Percentiles rank a stretch among this genome's conserved stretches.
Conservation (phyloP, 2,797 vertebrate genomes). For the Sardinella longiceps region DNA sequence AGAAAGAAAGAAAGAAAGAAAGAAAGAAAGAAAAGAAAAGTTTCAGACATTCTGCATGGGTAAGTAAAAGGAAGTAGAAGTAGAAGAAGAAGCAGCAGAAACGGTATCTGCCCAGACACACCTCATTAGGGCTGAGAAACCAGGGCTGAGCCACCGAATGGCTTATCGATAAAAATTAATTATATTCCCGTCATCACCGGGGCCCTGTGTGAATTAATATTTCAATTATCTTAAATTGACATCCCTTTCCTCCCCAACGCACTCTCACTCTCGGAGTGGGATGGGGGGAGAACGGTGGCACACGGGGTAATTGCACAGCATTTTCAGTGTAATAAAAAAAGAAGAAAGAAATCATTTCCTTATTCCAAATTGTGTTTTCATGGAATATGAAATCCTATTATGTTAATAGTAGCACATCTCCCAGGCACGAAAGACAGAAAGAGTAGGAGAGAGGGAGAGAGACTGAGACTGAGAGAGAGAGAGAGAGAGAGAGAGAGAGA, state of each 20-base stretch:
- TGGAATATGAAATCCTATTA: constrained; percentile 68
- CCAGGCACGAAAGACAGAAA: constrained; percentile 47
- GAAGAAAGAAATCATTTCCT: constrained; percentile 2
- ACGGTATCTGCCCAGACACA: not conserved
- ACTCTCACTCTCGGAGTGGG: constrained; percentile 48
- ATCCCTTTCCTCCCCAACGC: constrained; percentile 57
- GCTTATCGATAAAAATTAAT: constrained; percentile 69
- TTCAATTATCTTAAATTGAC: constrained; percentile 68
- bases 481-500: constrained; percentile 1
- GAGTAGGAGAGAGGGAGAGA: not conserved
- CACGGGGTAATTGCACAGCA: not conserved
- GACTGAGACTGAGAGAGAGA: not conserved
- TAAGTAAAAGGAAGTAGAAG: not conserved
- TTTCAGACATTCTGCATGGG: not conserved
- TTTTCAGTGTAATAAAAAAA: constrained; percentile 29
- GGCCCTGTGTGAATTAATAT: constrained; percentile 67
- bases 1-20: not conserved
- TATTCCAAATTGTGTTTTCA: constrained; percentile 38
- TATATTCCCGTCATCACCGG: constrained; percentile 55
- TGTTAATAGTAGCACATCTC: constrained; percentile 61
- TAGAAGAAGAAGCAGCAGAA: not conserved
- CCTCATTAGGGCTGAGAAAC: not conserved
- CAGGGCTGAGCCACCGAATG: constrained; percentile 23
- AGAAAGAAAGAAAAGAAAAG: not conserved
- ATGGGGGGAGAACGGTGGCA: not conserved